phyloP scores from a whole-genome alignment of 92 coral and sea anemone genomes.

The Muricea muricata region DNA sequence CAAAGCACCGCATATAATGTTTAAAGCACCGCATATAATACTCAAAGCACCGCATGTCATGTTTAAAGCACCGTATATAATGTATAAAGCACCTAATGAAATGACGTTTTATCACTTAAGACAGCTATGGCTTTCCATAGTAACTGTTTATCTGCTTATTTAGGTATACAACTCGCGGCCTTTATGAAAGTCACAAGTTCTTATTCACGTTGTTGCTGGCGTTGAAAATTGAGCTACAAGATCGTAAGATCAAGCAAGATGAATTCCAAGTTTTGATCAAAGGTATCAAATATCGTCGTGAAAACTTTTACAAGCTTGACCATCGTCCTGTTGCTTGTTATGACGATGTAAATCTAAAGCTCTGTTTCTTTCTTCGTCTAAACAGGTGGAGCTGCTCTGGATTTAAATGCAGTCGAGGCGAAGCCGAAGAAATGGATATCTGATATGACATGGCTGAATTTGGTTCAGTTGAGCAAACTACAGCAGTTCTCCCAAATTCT shows the following conservation, averaged over 20 bases:
- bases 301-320: neutral
- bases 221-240: slow-evolving; percentile 89
- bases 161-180: slow-evolving; percentile 94
- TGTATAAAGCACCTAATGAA: too few relatives aligned
- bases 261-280: slow-evolving; percentile 95
- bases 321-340: neutral
- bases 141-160: neutral
- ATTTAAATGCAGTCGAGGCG: slow-evolving; percentile 95
- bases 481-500: slow-evolving; percentile 98
- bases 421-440: slow-evolving; percentile 99
- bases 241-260: slow-evolving; percentile 86
- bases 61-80: too few relatives aligned
- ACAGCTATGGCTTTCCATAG: too few relatives aligned
- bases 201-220: slow-evolving; percentile 89
- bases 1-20: too few relatives aligned
- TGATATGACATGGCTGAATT: slow-evolving; percentile 96
- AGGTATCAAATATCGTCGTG: too few relatives aligned
- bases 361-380: neutral
- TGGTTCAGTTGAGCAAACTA: slow-evolving; percentile 89
- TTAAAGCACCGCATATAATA: too few relatives aligned
- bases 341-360: neutral
- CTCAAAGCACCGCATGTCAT: too few relatives aligned
- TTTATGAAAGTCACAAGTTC: slow-evolving; percentile 96
- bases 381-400: slow-evolving; percentile 98
- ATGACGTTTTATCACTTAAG: too few relatives aligned